These are phyloP conservation scores for Periparus ater DNA, from an alignment of 2,797 vertebrate species.

Conservation along the genomic window DNA sequence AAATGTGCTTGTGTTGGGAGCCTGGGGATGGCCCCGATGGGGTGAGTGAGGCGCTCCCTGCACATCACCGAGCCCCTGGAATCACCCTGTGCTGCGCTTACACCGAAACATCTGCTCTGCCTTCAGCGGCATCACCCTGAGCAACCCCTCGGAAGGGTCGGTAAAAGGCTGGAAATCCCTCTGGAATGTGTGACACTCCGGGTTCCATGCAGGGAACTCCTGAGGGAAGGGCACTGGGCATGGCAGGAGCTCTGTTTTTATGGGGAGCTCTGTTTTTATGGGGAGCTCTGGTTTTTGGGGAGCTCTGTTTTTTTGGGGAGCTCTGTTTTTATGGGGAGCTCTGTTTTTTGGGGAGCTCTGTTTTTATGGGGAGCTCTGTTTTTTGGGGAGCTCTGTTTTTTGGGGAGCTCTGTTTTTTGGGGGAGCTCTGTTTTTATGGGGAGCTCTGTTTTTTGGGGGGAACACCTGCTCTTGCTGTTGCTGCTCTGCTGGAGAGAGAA, in stretches of 20 bases:
- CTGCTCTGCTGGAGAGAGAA: not conserved
- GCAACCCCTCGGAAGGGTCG: not conserved
- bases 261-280: no score
- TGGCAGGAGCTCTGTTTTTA: not conserved
- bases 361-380: no score
- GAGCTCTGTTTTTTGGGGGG: rapidly evolving
- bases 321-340: no score
- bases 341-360: no score
- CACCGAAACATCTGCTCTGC: not conserved
- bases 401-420: no score
- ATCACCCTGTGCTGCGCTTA: not conserved
- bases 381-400: no score
- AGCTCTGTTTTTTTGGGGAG: no score
- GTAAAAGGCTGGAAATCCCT: not conserved
- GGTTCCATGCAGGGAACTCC: not conserved
- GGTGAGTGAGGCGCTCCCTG: not conserved
- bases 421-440: no score
- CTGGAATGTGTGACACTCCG: not conserved
- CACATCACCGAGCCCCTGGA: not conserved
- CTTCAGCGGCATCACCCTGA: not conserved
- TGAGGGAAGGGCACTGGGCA: rapidly evolving
- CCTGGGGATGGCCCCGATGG: not conserved
- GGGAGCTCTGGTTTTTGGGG: no score
- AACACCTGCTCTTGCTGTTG: not conserved
- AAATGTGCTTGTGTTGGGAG: not conserved